Conservation (phyloP, 1,140 invertebrate species). For the Tyrophagus putrescentiae region DNA sequence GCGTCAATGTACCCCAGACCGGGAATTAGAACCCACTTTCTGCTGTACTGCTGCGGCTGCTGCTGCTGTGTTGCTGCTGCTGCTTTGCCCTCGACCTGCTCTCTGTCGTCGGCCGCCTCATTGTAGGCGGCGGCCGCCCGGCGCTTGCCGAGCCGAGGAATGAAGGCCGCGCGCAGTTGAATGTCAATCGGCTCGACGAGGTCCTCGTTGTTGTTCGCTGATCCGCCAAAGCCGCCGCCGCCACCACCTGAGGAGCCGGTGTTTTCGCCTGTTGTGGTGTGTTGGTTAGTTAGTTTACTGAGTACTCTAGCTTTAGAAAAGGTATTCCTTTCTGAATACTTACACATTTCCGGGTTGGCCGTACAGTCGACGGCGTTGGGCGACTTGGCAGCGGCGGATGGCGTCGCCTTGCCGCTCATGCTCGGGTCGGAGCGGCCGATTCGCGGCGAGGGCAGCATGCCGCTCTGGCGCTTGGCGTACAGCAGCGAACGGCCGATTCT, state of each 20-base stretch:
- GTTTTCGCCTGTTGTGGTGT: slow-evolving; percentile 1
- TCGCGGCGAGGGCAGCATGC: slow-evolving; percentile 19
- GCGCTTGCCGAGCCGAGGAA: slow-evolving; percentile 22
- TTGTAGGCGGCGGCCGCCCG: background rate
- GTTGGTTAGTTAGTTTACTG: too few relatives aligned
- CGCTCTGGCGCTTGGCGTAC: slow-evolving; percentile 5
- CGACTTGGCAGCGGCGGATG: background rate
- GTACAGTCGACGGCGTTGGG: background rate
- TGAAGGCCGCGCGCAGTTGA: slow-evolving; percentile 22
- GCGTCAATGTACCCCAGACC: background rate
- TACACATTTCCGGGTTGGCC: slow-evolving; percentile 2
- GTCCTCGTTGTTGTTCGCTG: background rate
- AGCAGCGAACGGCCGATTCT: slow-evolving; percentile 15
- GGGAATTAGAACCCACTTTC: background rate
- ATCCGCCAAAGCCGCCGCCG: background rate
- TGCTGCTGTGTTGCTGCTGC: too few relatives aligned
- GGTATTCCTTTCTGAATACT: too few relatives aligned
- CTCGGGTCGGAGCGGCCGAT: slow-evolving; percentile 17
- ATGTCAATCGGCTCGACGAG: slow-evolving; percentile 19
- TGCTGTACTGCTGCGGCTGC: too few relatives aligned
- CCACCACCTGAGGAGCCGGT: slow-evolving; percentile 5
- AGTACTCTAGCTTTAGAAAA: too few relatives aligned
- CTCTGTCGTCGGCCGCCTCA: background rate
- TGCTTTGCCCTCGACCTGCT: background rate
- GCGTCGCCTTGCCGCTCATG: background rate